Conservation (phyloP, 2,113 vertebrate genomes). For the Anseranas semipalmata region DNA sequence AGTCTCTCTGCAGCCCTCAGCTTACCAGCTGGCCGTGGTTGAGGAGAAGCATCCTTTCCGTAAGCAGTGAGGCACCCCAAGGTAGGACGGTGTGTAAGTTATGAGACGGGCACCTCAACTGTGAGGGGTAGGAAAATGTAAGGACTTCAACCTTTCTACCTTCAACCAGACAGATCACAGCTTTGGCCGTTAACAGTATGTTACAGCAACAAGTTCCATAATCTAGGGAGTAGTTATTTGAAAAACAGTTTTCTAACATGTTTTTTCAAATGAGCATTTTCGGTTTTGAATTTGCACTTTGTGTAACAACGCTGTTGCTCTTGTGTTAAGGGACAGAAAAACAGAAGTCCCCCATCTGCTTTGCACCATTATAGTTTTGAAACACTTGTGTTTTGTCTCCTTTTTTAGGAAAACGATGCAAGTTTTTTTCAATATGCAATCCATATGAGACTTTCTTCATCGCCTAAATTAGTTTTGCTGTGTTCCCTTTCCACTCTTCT, state of each 20-base stretch:
- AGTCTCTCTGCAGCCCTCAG: background rate
- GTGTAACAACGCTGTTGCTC: background rate
- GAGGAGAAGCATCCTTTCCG: fast-evolving
- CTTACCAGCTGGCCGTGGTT: background rate
- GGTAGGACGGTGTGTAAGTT: too few species aligned
- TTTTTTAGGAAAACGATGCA: background rate
- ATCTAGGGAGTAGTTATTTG: background rate
- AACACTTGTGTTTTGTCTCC: background rate
- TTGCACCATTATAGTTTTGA: background rate
- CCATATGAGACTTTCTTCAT: background rate
- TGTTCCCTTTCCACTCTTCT: fast-evolving
- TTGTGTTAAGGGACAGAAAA: background rate
- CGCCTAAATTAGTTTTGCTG: background rate
- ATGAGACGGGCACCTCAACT: too few species aligned
- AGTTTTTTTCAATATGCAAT: background rate
- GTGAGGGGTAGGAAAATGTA: fast-evolving
- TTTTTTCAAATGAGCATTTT: fast-evolving
- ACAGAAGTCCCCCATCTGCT: background rate
- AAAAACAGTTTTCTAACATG: background rate
- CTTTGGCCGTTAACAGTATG: background rate
- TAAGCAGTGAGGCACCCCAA: background rate
- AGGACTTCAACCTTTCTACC: fast-evolving
- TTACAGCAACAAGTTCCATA: background rate
- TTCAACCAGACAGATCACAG: background rate
- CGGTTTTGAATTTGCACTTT: background rate